phyloP scores from a whole-genome alignment of 2,888 invertebrate genomes.

The Pardosa pseudoannulata region DNA sequence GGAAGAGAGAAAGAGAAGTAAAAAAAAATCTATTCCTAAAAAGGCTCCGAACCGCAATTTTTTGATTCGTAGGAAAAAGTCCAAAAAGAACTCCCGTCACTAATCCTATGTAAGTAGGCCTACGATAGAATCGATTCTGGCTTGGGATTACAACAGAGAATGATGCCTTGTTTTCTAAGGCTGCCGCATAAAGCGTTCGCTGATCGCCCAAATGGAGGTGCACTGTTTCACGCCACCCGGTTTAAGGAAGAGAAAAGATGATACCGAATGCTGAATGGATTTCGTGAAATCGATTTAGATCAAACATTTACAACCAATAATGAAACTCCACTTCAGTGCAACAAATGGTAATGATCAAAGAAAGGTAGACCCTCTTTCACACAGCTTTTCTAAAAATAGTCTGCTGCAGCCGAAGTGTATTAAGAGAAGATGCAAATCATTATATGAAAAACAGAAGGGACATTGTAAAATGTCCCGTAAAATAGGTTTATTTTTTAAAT shows the following conservation, averaged over 20 bases:
- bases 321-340: not conserved
- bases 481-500: too few species aligned
- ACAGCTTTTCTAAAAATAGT: too few species aligned
- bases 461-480: too few species aligned
- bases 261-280: not conserved
- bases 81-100: constrained; percentile 46
- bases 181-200: constrained; percentile 39
- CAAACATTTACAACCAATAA: not conserved
- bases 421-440: too few species aligned
- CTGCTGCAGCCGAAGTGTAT: too few species aligned
- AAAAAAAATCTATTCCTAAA: constrained; percentile 62
- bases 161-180: constrained; percentile 40
- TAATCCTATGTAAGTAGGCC: constrained; percentile 70
- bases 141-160: constrained; percentile 63
- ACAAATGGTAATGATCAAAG: not conserved
- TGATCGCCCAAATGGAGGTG: constrained; percentile 21
- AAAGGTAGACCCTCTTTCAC: too few species aligned
- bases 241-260: not conserved
- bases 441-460: too few species aligned
- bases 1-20: constrained; percentile 21
- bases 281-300: not conserved
- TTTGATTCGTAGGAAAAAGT: constrained; percentile 53
- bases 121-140: constrained; percentile 55
- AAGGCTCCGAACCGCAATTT: constrained; percentile 58
- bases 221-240: constrained; percentile 4